Base-by-base conservation (phyloP, 2,888 invertebrate genomes). In the Stenodera caucasica region DNA sequence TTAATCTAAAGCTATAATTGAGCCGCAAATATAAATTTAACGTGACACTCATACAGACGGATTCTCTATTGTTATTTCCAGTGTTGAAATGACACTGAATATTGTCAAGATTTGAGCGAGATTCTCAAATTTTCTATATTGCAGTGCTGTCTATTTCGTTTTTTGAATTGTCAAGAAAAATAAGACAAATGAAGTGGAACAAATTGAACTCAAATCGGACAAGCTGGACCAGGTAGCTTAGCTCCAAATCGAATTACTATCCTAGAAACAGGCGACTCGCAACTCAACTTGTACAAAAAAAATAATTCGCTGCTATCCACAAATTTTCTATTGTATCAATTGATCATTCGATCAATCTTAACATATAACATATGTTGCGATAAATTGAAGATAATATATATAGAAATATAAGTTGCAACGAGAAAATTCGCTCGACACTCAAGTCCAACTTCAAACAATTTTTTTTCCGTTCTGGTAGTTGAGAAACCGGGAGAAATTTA, bases 1-100 rank as follows among this genome's bases (percentile, higher is more conserved):
- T 52, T 52, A 15, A 45, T 15, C 21, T 30, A 21, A 8, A 52
- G 32, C 52, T 8, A 7, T 11, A 30, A 3, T 12, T 50, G 26
- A 50, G 29, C 50, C 50, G 12, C 49, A 50, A 50, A 50, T 50
- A 18, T 50, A 30, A 15, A 18, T 52, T n/a, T 30, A 52, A 52
- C 52, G 52, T 52, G 52, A 51, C 51, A 51, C 9, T 30, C 29
- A 51, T 51, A 12, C 15, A 29, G 32, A 32, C 9, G 9, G 49
- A 8, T 45, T 45, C 14, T 21, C 14, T 14, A n/a, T n/a, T 11
- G 29, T 29, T 18, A 8, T 21, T 21, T 18, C 1, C 11, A 9
- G 15, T 45, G n/a, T n/a, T 21, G 45, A 45, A 18, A 11, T 11
- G 2, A 9, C 1, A 32, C 32, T n/a, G n/a, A 32, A 3, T 9